These are phyloP conservation scores for Urocolius indicus DNA, from an alignment of 2,113 vertebrate genomes.

Conservation along the genomic window DNA sequence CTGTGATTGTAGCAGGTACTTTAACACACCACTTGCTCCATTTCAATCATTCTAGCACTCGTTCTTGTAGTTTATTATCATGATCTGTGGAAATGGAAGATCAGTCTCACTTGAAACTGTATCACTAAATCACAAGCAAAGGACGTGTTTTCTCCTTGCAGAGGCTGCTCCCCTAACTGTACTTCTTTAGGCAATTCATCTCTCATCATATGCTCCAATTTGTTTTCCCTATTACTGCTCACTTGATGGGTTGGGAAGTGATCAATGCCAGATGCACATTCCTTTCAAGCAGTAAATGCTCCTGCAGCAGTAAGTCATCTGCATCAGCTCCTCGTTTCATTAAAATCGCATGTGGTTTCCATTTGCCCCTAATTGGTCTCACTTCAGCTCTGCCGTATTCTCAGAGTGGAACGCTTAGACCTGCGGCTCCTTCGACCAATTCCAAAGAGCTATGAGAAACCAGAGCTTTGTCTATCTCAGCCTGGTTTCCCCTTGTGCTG, in stretches of 20 bases:
- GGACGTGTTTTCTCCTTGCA: neutral
- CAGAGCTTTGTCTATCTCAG: neutral
- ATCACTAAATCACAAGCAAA: constrained; percentile 25
- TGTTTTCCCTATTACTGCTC: constrained; percentile 29
- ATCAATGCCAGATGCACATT: constrained; percentile 58
- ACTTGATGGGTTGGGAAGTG: constrained; percentile 35
- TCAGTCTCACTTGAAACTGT: constrained; percentile 6
- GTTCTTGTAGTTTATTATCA: neutral
- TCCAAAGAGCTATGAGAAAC: constrained; percentile 34
- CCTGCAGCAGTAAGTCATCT: constrained; percentile 25
- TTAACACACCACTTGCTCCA: neutral
- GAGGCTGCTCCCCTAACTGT: neutral
- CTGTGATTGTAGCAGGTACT: neutral
- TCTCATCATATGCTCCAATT: constrained; percentile 41
- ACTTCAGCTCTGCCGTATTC: constrained; percentile 41
- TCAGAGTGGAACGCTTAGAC: constrained; percentile 23
- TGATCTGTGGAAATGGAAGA: neutral
- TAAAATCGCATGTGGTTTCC: constrained; percentile 66
- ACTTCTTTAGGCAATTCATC: constrained; percentile 8
- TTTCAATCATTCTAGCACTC: neutral
- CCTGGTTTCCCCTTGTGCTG: neutral
- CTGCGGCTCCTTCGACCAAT: constrained; percentile 15
- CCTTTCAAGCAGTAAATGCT: constrained; percentile 61
- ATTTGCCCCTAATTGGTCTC: constrained; percentile 66
- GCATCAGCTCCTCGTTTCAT: constrained; percentile 50